phyloP scores from a whole-genome alignment of 1,140 invertebrate species.

The Dolichoris vasculosae region DNA sequence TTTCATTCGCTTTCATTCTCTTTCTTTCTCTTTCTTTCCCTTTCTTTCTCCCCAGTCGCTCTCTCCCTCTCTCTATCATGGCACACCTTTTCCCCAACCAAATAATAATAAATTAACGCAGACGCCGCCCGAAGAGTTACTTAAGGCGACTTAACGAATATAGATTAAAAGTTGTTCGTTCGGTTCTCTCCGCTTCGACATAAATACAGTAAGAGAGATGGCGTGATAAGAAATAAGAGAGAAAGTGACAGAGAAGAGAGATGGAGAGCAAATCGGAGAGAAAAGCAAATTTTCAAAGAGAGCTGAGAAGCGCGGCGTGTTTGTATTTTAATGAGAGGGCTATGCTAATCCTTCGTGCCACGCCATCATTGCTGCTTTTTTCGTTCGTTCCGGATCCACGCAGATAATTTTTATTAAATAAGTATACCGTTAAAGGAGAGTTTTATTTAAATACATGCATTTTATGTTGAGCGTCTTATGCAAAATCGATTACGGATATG shows the following conservation, averaged over 20 bases:
- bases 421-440: background rate
- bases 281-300: conserved; percentile 64
- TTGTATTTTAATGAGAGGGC: conserved; percentile 71
- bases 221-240: conserved; percentile 52
- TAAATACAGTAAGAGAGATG: conserved; percentile 51
- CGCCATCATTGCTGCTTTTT: conserved; percentile 64
- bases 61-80: background rate
- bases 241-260: conserved; percentile 48
- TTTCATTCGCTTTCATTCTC: conserved; percentile 29
- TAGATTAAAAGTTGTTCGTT: conserved; percentile 70
- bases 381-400: conserved; percentile 46
- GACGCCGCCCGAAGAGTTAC: conserved; percentile 60
- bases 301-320: conserved; percentile 64
- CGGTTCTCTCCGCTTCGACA: conserved; percentile 39
- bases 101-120: conserved; percentile 68
- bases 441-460: background rate
- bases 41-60: background rate
- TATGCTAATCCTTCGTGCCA: conserved; percentile 69
- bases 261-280: conserved; percentile 56
- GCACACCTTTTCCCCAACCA: conserved; percentile 39
- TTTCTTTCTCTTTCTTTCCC: conserved; percentile 17
- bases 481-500: too few species aligned
- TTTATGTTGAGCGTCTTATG: background rate
- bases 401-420: background rate
- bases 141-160: conserved; percentile 70